Percentiles rank a stretch among this genome's conserved stretches.
Evolutionary conservation across 2,797 vertebrate genomes (phyloP).

Genomic region (Falco biarmicus): DNA sequence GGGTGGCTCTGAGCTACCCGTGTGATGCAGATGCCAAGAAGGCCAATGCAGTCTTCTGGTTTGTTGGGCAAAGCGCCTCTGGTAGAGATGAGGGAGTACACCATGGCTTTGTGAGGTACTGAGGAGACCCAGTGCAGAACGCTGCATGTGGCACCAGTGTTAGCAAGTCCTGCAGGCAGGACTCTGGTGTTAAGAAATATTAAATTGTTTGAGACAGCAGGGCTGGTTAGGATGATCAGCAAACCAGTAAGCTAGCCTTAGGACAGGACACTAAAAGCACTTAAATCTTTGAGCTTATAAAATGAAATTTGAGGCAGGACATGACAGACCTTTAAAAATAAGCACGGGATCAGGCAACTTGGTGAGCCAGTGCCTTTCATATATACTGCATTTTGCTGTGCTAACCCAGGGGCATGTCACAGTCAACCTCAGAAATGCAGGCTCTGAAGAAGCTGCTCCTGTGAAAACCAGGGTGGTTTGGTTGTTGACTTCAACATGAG

Average conservation of each 20-base stretch:
- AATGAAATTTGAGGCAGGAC: not conserved
- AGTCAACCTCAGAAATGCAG: not conserved
- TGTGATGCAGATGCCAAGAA: not conserved
- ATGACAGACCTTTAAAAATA: not conserved
- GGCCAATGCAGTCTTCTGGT: not conserved
- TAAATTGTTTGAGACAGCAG: not conserved
- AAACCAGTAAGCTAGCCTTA: not conserved
- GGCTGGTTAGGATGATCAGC: not conserved
- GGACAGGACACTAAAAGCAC: not conserved
- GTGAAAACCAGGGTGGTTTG: not conserved
- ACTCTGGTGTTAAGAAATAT: not conserved
- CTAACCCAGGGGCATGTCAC: not conserved
- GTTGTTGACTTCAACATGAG: not conserved
- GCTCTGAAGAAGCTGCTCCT: not conserved
- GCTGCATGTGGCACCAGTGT: not conserved
- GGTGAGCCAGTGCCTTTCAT: not conserved
- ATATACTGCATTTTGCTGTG: not conserved
- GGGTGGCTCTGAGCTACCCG: not conserved
- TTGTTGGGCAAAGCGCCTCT: not conserved
- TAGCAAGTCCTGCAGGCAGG: not conserved
- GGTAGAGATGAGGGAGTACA: not conserved
- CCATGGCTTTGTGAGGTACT: not conserved
- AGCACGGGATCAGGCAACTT: not conserved
- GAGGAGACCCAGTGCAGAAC: not conserved
- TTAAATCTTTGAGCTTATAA: not conserved